Evolutionary conservation across 2,888 invertebrate genomes (phyloP).

Genomic region (Polymixis lichenea): DNA sequence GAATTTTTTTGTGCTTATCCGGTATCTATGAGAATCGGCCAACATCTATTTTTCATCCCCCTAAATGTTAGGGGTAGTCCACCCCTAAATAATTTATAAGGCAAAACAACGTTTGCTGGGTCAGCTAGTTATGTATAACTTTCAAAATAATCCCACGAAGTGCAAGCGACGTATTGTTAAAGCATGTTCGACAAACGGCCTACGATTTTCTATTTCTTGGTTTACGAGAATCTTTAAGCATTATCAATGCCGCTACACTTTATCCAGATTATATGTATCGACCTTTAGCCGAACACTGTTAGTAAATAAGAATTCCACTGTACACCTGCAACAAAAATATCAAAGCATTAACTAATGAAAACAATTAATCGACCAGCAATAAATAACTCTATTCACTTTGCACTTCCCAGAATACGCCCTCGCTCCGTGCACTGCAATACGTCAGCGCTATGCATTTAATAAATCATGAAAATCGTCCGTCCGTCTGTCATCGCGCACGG

Average conservation of each 20-base stretch:
- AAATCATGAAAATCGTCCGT: slow-evolving; percentile 84
- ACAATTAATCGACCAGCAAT: slow-evolving; percentile 28
- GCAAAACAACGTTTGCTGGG: no score
- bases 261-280: neutral
- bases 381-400: slow-evolving; percentile 44
- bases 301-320: neutral
- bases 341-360: slow-evolving; percentile 43
- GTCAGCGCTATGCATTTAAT: slow-evolving; percentile 82
- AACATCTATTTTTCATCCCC: no score
- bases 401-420: slow-evolving; percentile 52
- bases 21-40: no score
- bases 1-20: no score
- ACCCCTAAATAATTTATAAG: no score
- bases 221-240: neutral
- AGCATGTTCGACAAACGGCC: neutral
- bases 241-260: neutral
- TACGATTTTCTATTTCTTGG: neutral
- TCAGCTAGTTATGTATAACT: neutral
- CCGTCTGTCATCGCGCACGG: slow-evolving; percentile 78
- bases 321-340: neutral
- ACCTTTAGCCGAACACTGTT: no score
- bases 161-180: no score
- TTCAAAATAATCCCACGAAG: no score
- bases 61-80: no score
- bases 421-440: slow-evolving; percentile 70